Conservation (phyloP, 2,888 invertebrate species). For the Cataglyphis altisquamis region DNA sequence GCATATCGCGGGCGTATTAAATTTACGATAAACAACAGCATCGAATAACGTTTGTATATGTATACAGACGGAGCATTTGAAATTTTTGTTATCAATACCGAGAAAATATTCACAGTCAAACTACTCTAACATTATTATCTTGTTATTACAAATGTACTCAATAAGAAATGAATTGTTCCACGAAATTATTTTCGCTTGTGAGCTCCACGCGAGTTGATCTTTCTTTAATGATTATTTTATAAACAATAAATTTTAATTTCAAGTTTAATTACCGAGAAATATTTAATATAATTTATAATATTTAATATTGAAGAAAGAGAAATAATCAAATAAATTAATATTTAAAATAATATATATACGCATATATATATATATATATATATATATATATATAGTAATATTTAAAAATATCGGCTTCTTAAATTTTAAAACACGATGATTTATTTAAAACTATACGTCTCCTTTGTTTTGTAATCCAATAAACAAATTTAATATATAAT, state of each 20-base stretch:
- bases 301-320: not conserved
- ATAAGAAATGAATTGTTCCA: not conserved
- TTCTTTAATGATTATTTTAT: not conserved
- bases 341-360: not conserved
- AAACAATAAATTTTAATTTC: not conserved
- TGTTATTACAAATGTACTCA: constrained; percentile 18
- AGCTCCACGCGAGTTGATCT: not conserved
- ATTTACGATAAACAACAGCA: constrained; percentile 44
- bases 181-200: not conserved
- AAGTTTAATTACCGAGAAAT: not conserved
- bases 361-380: not conserved
- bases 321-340: not conserved
- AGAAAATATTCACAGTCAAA: constrained; percentile 17
- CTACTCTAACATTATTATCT: not conserved
- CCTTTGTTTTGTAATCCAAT: not conserved
- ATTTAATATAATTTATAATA: not conserved
- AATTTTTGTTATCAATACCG: constrained; percentile 26
- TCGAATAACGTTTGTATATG: constrained; percentile 26
- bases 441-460: not conserved
- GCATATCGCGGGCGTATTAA: constrained; percentile 39
- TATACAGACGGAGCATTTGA: not conserved
- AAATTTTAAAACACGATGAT: not conserved
- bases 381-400: not conserved
- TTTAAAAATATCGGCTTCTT: not conserved
- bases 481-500: constrained; percentile 13